A percentile compares a stretch with the other conserved stretches of the same genome.
Conservation (phyloP, 2,113 vertebrate genomes). For the Mugil cephalus region DNA sequence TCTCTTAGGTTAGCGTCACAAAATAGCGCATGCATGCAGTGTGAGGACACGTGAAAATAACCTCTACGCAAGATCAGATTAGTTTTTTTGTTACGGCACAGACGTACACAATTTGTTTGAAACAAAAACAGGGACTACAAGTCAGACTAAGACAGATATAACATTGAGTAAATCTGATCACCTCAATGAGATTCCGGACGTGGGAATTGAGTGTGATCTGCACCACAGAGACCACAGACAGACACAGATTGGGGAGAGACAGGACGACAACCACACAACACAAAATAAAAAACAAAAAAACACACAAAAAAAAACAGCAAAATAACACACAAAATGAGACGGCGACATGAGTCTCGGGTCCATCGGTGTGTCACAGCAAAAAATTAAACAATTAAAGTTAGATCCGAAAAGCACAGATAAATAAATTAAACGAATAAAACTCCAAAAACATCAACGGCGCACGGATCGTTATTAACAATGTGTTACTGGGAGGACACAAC, state of each 20-base stretch:
- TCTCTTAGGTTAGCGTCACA: not conserved
- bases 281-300: constrained; percentile 28
- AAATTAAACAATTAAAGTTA: constrained; percentile 31
- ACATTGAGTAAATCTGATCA: constrained; percentile 84
- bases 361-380: constrained; percentile 62
- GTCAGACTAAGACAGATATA: constrained; percentile 61
- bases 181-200: constrained; percentile 89
- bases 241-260: constrained; percentile 65
- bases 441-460: constrained; percentile 38
- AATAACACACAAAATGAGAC: constrained; percentile 77
- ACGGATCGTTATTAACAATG: constrained; percentile 60
- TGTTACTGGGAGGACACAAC: constrained; percentile 82
- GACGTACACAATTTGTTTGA: constrained; percentile 11
- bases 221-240: constrained; percentile 77
- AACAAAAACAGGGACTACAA: constrained; percentile 55
- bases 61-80: constrained; percentile 48
- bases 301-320: constrained; percentile 63
- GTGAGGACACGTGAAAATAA: constrained; percentile 38
- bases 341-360: constrained; percentile 58
- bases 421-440: constrained; percentile 34
- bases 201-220: constrained; percentile 90
- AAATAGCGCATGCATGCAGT: constrained; percentile 59
- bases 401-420: constrained; percentile 13
- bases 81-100: constrained; percentile 64
- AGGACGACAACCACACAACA: constrained; percentile 71